A percentile compares a stretch with the other conserved stretches of the same genome.
These are phyloP conservation scores for Todiramphus chloris DNA, from an alignment of 2,113 vertebrate species.

Conservation along the genomic window DNA sequence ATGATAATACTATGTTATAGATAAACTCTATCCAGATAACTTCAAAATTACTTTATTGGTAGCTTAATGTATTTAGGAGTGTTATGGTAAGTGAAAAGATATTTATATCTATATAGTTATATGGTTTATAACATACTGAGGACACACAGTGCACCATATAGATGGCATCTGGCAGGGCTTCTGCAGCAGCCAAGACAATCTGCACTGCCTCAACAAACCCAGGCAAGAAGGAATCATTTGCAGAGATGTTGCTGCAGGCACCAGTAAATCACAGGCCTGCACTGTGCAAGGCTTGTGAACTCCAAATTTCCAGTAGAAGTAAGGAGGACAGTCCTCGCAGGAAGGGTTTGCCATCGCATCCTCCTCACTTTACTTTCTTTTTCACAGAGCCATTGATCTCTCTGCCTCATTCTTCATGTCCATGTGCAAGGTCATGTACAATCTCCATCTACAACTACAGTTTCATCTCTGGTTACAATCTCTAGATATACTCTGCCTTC, in stretches of 20 bases:
- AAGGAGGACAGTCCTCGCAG: neutral
- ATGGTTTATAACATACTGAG: neutral
- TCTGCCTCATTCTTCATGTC: neutral
- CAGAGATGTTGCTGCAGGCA: neutral
- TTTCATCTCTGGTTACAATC: neutral
- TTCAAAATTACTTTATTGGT: neutral
- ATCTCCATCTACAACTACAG: neutral
- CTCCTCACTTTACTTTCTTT: neutral
- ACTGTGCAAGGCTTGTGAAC: neutral
- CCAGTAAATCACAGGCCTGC: neutral
- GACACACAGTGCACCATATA: neutral
- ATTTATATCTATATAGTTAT: neutral
- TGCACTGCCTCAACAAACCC: rapidly evolving
- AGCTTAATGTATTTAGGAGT: neutral
- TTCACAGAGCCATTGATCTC: neutral
- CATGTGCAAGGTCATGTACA: neutral
- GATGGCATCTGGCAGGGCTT: neutral
- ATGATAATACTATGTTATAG: neutral
- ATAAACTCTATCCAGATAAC: neutral
- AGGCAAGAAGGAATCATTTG: neutral
- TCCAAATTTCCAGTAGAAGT: rapidly evolving
- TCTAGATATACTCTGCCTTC: neutral
- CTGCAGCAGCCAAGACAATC: neutral
- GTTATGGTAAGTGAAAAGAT: neutral
- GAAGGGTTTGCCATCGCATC: too few species aligned